Percentiles rank a stretch among this genome's conserved stretches.
Conservation (phyloP, 2,797 vertebrate genomes). For the Squalus acanthias region DNA sequence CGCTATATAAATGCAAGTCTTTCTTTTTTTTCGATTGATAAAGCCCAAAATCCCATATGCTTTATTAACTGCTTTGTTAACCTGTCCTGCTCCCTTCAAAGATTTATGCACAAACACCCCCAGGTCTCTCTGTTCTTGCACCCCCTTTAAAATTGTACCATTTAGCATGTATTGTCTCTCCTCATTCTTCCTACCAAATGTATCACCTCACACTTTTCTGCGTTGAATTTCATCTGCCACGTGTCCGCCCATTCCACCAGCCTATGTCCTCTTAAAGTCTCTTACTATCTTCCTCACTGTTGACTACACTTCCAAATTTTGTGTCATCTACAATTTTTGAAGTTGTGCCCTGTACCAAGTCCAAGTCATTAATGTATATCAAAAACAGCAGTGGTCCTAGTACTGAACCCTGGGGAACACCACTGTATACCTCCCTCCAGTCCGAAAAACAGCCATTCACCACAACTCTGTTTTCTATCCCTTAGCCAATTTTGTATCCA, state of each 20-base stretch:
- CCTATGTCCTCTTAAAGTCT: neutral
- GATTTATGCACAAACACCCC: neutral
- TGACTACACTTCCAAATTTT: neutral
- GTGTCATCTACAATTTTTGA: neutral
- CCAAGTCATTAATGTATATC: neutral
- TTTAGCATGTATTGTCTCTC: neutral
- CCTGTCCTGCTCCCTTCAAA: neutral
- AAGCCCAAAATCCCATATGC: too few relatives aligned
- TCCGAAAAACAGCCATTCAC: too few relatives aligned
- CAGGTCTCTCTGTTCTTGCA: neutral
- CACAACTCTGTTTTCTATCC: neutral
- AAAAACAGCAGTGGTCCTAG: neutral
- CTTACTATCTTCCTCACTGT: neutral
- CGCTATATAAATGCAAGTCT: too few relatives aligned
- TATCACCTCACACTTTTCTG: neutral
- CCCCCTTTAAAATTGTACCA: neutral
- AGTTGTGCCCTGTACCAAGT: neutral
- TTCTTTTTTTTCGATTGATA: too few relatives aligned
- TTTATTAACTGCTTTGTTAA: neutral
- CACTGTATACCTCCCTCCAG: neutral
- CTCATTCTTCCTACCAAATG: neutral
- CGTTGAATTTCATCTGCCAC: neutral
- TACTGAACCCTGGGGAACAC: neutral
- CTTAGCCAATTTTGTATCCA: neutral
- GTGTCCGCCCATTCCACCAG: neutral